A percentile compares a stretch with the other conserved stretches of the same genome.
phyloP scores from a whole-genome alignment of 2,888 invertebrate genomes.

The Rotaria sp. region DNA sequence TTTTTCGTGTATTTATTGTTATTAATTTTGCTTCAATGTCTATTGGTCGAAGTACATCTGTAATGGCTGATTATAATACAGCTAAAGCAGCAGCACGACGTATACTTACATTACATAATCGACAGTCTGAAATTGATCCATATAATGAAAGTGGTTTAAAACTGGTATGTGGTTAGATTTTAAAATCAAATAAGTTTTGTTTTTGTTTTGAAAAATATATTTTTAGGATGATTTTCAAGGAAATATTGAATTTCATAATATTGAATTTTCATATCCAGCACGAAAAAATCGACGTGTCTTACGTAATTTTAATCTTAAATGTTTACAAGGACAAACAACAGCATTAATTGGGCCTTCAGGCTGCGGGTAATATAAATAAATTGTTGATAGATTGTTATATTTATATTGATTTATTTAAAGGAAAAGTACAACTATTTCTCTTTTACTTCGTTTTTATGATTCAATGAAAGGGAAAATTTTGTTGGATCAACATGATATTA shows the following conservation, averaged over 20 bases:
- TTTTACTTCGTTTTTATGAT: slow-evolving; percentile 54
- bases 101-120: slow-evolving; percentile 49
- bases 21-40: slow-evolving; percentile 58
- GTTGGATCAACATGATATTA: slow-evolving; percentile 28
- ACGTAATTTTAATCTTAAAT: slow-evolving; percentile 47
- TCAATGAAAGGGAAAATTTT: slow-evolving; percentile 42
- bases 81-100: slow-evolving; percentile 48
- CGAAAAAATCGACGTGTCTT: slow-evolving; percentile 49
- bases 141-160: not conserved
- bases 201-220: not conserved
- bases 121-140: slow-evolving; percentile 47
- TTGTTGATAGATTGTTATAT: too few relatives aligned
- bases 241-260: slow-evolving; percentile 44
- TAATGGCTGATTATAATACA: slow-evolving; percentile 50
- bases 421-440: slow-evolving; percentile 51
- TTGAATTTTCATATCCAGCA: slow-evolving; percentile 53
- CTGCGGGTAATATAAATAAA: slow-evolving; percentile 48
- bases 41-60: slow-evolving; percentile 55
- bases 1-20: slow-evolving; percentile 43
- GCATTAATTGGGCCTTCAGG: slow-evolving; percentile 45
- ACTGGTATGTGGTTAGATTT: not conserved
- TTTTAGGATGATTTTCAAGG: slow-evolving; percentile 31
- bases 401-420: slow-evolving; percentile 42
- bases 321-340: not conserved
- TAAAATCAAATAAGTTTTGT: not conserved